phyloP scores from a whole-genome alignment of 2,888 invertebrate genomes.

The Trachelus stipa region DNA sequence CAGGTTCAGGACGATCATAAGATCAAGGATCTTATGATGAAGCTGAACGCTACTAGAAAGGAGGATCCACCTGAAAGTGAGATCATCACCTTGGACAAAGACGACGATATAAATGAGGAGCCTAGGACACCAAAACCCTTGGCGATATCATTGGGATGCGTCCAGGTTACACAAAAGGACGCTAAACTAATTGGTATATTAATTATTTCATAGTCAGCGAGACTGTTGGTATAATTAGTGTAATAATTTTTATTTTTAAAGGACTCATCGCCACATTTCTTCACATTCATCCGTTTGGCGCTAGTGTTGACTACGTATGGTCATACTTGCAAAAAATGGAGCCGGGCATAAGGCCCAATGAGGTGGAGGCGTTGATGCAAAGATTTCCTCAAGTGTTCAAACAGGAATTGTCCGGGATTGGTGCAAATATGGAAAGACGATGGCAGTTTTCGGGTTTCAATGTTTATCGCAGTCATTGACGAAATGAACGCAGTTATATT shows the following conservation, averaged over 20 bases:
- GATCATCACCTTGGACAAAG: constrained; percentile 67
- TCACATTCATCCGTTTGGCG: constrained; percentile 93
- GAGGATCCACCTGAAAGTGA: constrained; percentile 64
- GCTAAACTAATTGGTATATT: constrained; percentile 79
- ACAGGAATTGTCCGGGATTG: constrained; percentile 82
- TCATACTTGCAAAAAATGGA: constrained; percentile 89
- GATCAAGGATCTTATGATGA: constrained; percentile 68
- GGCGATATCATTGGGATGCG: constrained; percentile 43
- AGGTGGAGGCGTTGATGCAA: constrained; percentile 82
- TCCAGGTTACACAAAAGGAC: constrained; percentile 70
- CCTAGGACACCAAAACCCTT: constrained; percentile 56
- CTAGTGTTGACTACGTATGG: constrained; percentile 89
- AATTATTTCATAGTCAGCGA: neutral
- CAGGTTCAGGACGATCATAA: constrained; percentile 70
- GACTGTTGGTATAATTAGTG: neutral
- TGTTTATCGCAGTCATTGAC: constrained; percentile 54
- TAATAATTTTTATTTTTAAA: constrained; percentile 38
- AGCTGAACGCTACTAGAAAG: constrained; percentile 61
- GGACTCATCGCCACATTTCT: constrained; percentile 89
- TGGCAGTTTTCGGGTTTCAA: constrained; percentile 87
- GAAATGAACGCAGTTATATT: neutral
- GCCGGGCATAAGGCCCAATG: constrained; percentile 77
- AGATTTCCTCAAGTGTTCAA: constrained; percentile 85
- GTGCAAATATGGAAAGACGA: constrained; percentile 85
- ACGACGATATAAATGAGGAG: constrained; percentile 60